Percentiles rank a stretch among this genome's conserved stretches.
Conservation (phyloP, 2,113 vertebrate genomes). For the Gobio gobio region DNA sequence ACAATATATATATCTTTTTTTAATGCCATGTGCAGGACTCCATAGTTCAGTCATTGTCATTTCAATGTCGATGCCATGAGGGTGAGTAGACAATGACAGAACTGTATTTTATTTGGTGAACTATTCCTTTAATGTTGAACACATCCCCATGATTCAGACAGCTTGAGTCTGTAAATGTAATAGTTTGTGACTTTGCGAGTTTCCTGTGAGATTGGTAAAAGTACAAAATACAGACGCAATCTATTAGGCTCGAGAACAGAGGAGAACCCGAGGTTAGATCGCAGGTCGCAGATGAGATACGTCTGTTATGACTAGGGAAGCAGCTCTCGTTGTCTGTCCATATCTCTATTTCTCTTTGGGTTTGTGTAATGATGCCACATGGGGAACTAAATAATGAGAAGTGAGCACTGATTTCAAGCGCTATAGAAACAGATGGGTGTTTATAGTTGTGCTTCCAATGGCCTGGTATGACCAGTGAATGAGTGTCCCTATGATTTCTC, state of each 20-base stretch:
- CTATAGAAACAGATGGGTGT: constrained; percentile 52
- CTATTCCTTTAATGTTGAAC: constrained; percentile 2
- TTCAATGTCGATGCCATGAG: neutral
- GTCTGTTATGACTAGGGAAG: constrained; percentile 26
- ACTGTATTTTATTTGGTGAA: neutral
- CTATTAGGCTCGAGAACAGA: neutral
- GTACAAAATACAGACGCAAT: constrained; percentile 20
- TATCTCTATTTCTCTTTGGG: constrained; percentile 13
- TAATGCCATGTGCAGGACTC: neutral
- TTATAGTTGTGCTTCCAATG: constrained; percentile 50
- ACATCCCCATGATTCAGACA: constrained; percentile 10
- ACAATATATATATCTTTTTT: neutral
- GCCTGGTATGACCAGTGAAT: constrained; percentile 16
- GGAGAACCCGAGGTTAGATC: constrained; percentile 14
- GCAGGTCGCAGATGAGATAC: constrained; percentile 15
- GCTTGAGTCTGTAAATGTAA: constrained; percentile 8
- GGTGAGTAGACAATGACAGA: neutral
- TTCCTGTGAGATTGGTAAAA: constrained; percentile 20
- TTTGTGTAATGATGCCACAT: constrained; percentile 24
- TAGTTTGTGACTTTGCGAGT: constrained; percentile 17
- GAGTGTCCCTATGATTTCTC: constrained; percentile 23
- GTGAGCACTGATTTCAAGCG: constrained; percentile 54
- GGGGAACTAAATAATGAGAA: constrained; percentile 18
- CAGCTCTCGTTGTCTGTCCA: neutral
- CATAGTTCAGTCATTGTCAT: neutral